Evolutionary conservation across 2,888 invertebrate species (phyloP).

Genomic region (Caenorhabditis zanzibari): DNA sequence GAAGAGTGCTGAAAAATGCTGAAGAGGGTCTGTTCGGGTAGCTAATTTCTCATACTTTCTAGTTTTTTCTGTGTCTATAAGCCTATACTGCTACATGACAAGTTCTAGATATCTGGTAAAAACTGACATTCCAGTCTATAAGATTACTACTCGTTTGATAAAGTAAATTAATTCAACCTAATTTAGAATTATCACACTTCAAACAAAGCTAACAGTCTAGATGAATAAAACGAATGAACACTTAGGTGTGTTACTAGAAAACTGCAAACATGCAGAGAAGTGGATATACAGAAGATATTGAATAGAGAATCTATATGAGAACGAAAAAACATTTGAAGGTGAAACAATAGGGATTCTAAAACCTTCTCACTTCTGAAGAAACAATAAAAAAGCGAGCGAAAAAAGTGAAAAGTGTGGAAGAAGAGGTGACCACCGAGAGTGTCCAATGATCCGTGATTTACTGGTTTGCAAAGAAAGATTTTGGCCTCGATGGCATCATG

Average conservation of each 20-base stretch:
- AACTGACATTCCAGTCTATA: no score
- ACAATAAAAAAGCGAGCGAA: constrained; percentile 43
- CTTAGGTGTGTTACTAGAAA: constrained; percentile 6
- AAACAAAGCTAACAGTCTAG: constrained; percentile 25
- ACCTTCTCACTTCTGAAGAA: constrained; percentile 13
- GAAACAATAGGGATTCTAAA: constrained; percentile 27
- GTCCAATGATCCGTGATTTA: constrained; percentile 54
- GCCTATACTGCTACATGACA: no score
- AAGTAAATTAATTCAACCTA: background rate
- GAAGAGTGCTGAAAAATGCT: no score
- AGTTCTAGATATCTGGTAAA: no score
- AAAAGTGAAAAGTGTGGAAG: constrained; percentile 54
- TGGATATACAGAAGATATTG: constrained; percentile 17
- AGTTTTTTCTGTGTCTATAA: no score
- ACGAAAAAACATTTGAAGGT: constrained; percentile 36
- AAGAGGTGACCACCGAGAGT: constrained; percentile 54
- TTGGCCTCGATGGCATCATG: constrained; percentile 23
- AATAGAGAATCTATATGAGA: background rate
- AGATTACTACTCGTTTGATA: background rate
- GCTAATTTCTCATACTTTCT: no score
- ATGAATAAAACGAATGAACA: constrained; percentile 20
- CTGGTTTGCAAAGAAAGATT: constrained; percentile 11
- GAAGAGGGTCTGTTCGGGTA: no score
- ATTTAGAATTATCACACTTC: constrained; percentile 30
- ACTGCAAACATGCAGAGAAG: constrained; percentile 33